Base-by-base conservation (phyloP, 2,797 vertebrate species). In the Halcyon chelicuti region DNA sequence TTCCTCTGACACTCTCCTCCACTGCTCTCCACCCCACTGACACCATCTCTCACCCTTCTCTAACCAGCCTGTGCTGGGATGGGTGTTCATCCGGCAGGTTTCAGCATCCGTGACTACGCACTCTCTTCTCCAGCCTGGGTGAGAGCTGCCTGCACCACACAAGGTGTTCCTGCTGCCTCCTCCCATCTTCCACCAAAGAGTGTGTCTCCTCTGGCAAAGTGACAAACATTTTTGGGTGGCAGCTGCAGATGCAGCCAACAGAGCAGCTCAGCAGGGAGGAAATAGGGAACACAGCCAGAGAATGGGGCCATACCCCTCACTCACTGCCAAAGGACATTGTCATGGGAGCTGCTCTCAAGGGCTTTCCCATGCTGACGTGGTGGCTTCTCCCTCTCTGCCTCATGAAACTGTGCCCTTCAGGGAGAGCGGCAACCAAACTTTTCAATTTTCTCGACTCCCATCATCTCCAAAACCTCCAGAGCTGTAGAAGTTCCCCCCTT, bases 21-120 rank as follows among this genome's bases (percentile, higher is more conserved):
- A 26, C 23, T 0, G 0, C 42, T 25, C 9, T 26, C 58, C 2
- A 2, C 14, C 33, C 44, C 19, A 17, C 67, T 54, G 33, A 15
- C n/a, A 16, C 20, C 29, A 10, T 9, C 4, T 29, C 22, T 39
- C 0, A 2, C 49, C 29, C 70, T 37, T 60, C 57, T 39, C 33
- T 10, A 37, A 44, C n/a, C 35, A 55, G 46, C 29, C 33, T 26
- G 39, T 31, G 77, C 46, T 40, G 33, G 55, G 11, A 68, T 1
- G 5, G 17, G 21, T 17, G 54, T 52, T 52, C 61, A 60, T 20
- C 31, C 15, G 12, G 72, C 51, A 51, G 42, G 15, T 77, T 23
- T 83, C 5, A 5, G 51, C 35, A 10, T 19, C 49, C 37, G 5
- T 37, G 47, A 37, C 28, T 54, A 52, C 18, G 51, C 51, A 31